Evolutionary conservation across 2,888 invertebrate species (phyloP), one percentile per base, ranked within the genome.

Genomic region (Blera fallax): DNA sequence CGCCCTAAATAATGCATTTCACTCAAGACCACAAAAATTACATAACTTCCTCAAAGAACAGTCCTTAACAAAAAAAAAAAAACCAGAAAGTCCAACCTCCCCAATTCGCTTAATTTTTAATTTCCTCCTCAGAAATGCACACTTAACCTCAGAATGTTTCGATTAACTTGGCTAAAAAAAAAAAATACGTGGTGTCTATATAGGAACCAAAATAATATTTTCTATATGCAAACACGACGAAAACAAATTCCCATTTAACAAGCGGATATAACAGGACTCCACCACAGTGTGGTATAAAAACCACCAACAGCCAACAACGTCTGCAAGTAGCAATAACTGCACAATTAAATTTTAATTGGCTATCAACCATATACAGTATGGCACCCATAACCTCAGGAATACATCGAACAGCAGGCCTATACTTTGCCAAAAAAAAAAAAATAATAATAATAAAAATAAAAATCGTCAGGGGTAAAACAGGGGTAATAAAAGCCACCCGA

Each of bases 311-410:
- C 21, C 64, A 72, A 72, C 37, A 56, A 58, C 32, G 76, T 34
- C 43, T 56, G 54, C 50, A 74, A 83, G 69, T 52, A 84, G 74
- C 84, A 64, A 84, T 84, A 84, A 80, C 74, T 80, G 74, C 74
- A 80, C 62, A 84, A 84, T 84, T 79, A 84, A 84, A 80, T 64
- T 84, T 84, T 80, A 84, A 84, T 84, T 84, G 84, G 69, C 80
- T 58, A 84, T 84, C 64, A 74, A 73, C 62, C 69, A 69, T 48
- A 16, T 16, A 32, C 64, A 10, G 62, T 37, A 27, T 52, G 18
- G 32, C n/a, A 5, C 48, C 18, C 27, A 73, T 73, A 62, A 32
- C 73, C 62, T 52, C 52, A 40, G 16, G 29, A 52, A 73, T 52
- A 37, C 52, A 62, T 73, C 40, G 62, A 18, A 34, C 43, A 21